phyloP scores from a whole-genome alignment of 2,888 invertebrate species.

The Frankliniella fusca region DNA sequence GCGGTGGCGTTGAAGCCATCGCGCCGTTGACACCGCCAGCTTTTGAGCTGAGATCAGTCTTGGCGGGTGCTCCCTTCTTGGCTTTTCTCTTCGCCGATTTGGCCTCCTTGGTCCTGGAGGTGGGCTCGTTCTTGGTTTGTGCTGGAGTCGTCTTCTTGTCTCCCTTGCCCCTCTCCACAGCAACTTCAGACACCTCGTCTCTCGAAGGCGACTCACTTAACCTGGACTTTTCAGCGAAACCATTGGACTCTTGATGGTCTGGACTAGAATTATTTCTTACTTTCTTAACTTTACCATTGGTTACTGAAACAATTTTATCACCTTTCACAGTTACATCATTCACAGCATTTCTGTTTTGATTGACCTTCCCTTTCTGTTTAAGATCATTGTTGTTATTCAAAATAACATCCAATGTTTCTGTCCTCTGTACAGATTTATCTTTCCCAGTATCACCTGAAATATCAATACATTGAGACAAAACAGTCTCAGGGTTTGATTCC shows the following conservation, averaged over 20 bases:
- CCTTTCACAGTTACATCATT: neutral
- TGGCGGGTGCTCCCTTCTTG: neutral
- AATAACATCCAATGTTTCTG: slow-evolving; percentile 6
- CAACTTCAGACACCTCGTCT: neutral
- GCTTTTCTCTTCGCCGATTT: neutral
- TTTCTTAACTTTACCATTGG: slow-evolving; percentile 12
- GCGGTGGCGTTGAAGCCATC: neutral
- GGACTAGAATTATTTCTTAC: neutral
- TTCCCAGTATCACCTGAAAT: neutral
- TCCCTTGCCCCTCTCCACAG: neutral
- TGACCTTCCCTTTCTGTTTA: neutral
- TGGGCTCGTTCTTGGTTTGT: neutral
- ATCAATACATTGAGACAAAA: neutral
- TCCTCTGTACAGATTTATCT: neutral
- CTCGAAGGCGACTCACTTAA: neutral
- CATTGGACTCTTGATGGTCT: neutral
- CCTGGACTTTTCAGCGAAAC: neutral
- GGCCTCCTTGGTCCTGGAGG: neutral
- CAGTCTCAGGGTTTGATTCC: neutral
- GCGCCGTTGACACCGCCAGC: neutral
- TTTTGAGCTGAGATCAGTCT: slow-evolving; percentile 18
- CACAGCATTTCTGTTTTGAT: neutral
- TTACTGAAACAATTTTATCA: neutral
- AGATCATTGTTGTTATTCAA: slow-evolving; percentile 12
- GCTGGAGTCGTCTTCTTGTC: neutral